These are phyloP conservation scores for Laticauda laticaudata DNA, from an alignment of 2,113 vertebrate species.

Conservation along the genomic window DNA sequence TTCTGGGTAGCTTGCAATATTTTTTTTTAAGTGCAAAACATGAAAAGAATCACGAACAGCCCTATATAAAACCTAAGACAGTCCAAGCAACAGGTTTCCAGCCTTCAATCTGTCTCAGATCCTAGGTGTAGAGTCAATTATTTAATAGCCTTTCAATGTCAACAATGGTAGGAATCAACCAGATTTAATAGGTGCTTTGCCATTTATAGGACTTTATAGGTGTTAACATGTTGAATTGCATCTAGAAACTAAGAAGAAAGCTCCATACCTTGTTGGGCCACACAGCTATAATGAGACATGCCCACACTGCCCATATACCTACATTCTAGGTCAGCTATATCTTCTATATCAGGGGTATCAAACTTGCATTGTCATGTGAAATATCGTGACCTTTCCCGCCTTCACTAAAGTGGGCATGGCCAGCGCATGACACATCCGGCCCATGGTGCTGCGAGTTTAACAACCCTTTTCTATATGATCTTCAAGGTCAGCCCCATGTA, in stretches of 20 bases:
- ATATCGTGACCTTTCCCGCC: too few species aligned
- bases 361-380: too few species aligned
- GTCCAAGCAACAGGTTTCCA: neutral
- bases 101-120: neutral
- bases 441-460: too few species aligned
- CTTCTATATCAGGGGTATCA: neutral
- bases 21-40: neutral
- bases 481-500: neutral
- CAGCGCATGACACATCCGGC: too few species aligned
- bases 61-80: neutral
- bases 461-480: neutral
- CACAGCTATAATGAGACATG: neutral
- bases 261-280: neutral
- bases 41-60: neutral
- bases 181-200: neutral
- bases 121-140: neutral
- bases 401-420: too few species aligned
- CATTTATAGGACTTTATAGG: neutral
- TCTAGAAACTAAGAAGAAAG: neutral
- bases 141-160: neutral
- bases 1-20: neutral
- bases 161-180: neutral
- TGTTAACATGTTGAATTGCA: neutral
- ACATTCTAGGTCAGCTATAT: neutral
- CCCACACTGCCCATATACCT: neutral